Evolutionary conservation across 2,888 invertebrate genomes (phyloP), one percentile per base, ranked within the genome.

Genomic region (Conistra vaccinii): DNA sequence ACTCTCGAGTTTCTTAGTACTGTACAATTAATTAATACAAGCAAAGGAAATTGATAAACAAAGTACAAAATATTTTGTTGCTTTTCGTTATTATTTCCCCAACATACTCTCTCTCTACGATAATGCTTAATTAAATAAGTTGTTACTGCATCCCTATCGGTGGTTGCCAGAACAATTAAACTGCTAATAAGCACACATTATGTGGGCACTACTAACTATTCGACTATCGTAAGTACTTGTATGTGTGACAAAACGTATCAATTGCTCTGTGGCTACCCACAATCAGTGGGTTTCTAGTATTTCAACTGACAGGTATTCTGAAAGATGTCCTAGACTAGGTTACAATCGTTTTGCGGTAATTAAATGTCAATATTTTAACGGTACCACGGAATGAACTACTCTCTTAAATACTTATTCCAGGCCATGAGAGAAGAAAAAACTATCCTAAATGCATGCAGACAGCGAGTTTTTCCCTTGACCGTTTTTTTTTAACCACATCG

Each of bases 231-330:
- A 60, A 6, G 23, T 45, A 71, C 60, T 60, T 29, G 39, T 70
- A 57, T 32, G 67, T 76, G 76, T 79, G 66, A 75, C 72, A 75
- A 80, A 76, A 83, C 66, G 83, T 85, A 88, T 89, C 71, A 61
- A 84, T 86, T 89, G 26, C 87, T 65, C 69, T 88, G 88, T 80
- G 89, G 86, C 67, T 86, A 62, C 80, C 86, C 83, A 78, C 85
- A 85, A 69, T 76, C 73, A 73, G 45, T 29, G n/a, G 63, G 39
- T 75, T 73, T 86, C 80, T 82, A 75, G 45, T 78, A 51, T 88
- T 88, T 79, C 81, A 73, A 66, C 39, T 61, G 42, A 67, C 39
- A 58, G 51, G 63, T 60, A 73, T 71, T 53, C 78, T 71, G 60
- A 68, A 39, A 78, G 71, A 67, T 58, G 57, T 68, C 68, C 58